These are phyloP conservation scores for Siniperca scherzeri DNA, from an alignment of 2,797 vertebrate species.

Conservation along the genomic window DNA sequence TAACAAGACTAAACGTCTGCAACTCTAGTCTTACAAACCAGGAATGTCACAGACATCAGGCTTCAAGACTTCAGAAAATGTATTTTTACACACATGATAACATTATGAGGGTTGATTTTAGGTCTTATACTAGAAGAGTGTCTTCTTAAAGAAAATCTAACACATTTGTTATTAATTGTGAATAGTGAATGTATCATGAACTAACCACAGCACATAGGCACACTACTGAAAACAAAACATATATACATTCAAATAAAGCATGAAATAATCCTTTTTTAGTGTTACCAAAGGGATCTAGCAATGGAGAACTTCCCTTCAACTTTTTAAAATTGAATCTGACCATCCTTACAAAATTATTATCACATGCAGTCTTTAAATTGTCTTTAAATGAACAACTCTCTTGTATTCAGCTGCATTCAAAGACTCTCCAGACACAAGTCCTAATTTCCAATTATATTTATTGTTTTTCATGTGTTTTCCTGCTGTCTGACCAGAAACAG, in stretches of 20 bases:
- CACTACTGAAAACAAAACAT: slow-evolving; percentile 3
- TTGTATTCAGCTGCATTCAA: neutral
- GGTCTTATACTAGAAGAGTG: no score
- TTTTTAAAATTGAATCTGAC: neutral
- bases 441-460: neutral
- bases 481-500: neutral
- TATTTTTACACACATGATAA: neutral
- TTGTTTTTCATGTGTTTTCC: neutral
- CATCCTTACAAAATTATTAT: neutral
- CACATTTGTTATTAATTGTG: neutral
- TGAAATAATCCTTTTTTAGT: neutral
- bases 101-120: neutral
- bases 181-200: neutral
- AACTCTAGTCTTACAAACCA: no score
- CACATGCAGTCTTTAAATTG: neutral
- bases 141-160: no score
- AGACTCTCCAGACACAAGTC: neutral
- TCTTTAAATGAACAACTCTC: no score
- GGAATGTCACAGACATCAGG: neutral
- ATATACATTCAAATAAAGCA: neutral
- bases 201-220: neutral
- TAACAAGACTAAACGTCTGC: no score
- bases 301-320: neutral
- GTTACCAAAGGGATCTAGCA: neutral
- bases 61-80: neutral